These are phyloP conservation scores for Galeopsomyia nigrocyanea DNA, from an alignment of 2,888 invertebrate species.

Conservation along the genomic window DNA sequence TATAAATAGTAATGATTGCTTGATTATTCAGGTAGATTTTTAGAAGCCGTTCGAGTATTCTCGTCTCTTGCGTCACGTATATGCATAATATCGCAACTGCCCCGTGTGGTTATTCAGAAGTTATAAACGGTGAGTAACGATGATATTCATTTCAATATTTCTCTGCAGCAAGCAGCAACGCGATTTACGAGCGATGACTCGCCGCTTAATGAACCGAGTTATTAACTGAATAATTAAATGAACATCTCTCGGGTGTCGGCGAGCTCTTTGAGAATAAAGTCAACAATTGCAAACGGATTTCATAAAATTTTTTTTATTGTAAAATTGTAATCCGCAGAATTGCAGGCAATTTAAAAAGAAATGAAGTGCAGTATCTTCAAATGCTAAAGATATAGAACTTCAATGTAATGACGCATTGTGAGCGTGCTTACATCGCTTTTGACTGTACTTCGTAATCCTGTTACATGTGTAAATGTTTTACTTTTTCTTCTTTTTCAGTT, in stretches of 20 bases:
- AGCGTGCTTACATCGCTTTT: too few species aligned
- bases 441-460: too few species aligned
- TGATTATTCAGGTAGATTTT: slow-evolving; percentile 44
- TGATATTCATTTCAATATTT: slow-evolving; percentile 36
- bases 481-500: too few species aligned
- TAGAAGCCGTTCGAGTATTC: slow-evolving; percentile 30
- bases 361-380: too few species aligned
- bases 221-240: slow-evolving; percentile 33
- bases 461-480: too few species aligned
- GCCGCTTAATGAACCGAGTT: slow-evolving; percentile 23
- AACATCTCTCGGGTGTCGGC: neutral
- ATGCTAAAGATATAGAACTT: too few species aligned
- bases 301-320: too few species aligned
- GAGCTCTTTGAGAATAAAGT: too few species aligned
- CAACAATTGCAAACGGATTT: too few species aligned
- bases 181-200: slow-evolving; percentile 33
- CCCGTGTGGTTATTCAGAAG: slow-evolving; percentile 32
- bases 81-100: slow-evolving; percentile 41
- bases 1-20: slow-evolving; percentile 37
- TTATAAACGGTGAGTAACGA: slow-evolving; percentile 34
- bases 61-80: slow-evolving; percentile 37
- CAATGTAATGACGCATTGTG: too few species aligned
- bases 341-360: too few species aligned
- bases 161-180: neutral
- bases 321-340: too few species aligned